phyloP scores from a whole-genome alignment of 1,140 invertebrate genomes.

The Zaprionus inermis region DNA sequence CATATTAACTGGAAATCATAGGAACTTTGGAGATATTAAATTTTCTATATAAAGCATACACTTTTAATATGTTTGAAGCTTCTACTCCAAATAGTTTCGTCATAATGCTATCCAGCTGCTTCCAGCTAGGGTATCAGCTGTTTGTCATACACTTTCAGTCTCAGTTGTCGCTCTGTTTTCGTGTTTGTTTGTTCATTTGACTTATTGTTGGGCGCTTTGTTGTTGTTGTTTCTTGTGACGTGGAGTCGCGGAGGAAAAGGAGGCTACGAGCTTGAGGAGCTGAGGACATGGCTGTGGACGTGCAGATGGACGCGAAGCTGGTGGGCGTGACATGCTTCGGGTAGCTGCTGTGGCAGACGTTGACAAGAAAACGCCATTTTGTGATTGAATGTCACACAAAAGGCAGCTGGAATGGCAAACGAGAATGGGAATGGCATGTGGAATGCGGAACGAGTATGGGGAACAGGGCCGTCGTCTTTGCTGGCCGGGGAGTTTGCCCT shows the following conservation, averaged over 20 bases:
- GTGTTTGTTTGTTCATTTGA: conserved; percentile 78
- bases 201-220: conserved; percentile 70
- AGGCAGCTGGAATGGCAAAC: conserved; percentile 23
- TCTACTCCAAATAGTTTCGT: background rate
- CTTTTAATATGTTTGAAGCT: background rate
- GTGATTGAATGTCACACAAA: conserved; percentile 83
- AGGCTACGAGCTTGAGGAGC: conserved; percentile 6
- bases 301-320: conserved; percentile 21
- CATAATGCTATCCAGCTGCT: background rate
- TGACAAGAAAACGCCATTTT: conserved; percentile 83
- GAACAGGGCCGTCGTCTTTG: conserved; percentile 25
- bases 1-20: too few relatives aligned
- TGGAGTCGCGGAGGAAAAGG: background rate
- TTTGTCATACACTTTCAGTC: conserved; percentile 13
- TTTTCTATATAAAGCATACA: too few relatives aligned
- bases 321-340: conserved; percentile 65
- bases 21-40: too few relatives aligned
- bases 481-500: conserved; percentile 18
- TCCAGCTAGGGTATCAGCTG: conserved; percentile 35
- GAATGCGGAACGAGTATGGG: conserved; percentile 4
- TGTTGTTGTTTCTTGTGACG: conserved; percentile 67
- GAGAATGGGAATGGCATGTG: background rate
- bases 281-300: conserved; percentile 26
- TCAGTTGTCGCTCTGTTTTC: conserved; percentile 20
- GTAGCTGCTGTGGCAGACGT: conserved; percentile 68